Percentiles rank a stretch among this genome's conserved stretches.
Conservation (phyloP, 2,113 vertebrate genomes). For the Sphaerodactylus townsendi region DNA sequence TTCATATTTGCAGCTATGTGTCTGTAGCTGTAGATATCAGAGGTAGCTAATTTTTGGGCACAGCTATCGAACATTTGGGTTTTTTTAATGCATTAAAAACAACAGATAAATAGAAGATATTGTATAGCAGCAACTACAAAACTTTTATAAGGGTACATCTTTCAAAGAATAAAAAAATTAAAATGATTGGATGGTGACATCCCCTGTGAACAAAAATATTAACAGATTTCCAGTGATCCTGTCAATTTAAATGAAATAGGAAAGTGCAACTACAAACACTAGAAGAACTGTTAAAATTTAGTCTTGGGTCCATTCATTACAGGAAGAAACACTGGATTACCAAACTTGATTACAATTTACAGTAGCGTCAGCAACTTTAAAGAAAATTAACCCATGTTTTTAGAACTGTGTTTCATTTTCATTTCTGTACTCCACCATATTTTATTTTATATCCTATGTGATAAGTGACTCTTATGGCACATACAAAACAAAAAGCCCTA, state of each 20-base stretch:
- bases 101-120: background rate
- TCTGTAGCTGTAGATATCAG: background rate
- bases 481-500: conserved; percentile 23
- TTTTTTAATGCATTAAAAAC: background rate
- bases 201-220: conserved; percentile 18
- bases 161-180: background rate
- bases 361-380: background rate
- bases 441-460: background rate
- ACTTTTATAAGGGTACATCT: background rate
- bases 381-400: background rate
- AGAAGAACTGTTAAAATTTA: background rate
- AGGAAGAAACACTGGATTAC: background rate
- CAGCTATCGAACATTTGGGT: conserved; percentile 16
- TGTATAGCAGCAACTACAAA: conserved; percentile 26
- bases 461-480: background rate
- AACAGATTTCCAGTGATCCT: background rate
- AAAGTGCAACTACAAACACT: conserved; percentile 3
- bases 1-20: too few species aligned
- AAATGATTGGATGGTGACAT: conserved; percentile 6
- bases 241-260: conserved; percentile 12
- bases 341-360: background rate
- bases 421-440: background rate
- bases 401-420: background rate
- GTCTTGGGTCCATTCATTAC: background rate
- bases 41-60: conserved; percentile 28